These are phyloP conservation scores for Chymomyza caudatula DNA, from an alignment of 2,888 invertebrate species.

Conservation along the genomic window DNA sequence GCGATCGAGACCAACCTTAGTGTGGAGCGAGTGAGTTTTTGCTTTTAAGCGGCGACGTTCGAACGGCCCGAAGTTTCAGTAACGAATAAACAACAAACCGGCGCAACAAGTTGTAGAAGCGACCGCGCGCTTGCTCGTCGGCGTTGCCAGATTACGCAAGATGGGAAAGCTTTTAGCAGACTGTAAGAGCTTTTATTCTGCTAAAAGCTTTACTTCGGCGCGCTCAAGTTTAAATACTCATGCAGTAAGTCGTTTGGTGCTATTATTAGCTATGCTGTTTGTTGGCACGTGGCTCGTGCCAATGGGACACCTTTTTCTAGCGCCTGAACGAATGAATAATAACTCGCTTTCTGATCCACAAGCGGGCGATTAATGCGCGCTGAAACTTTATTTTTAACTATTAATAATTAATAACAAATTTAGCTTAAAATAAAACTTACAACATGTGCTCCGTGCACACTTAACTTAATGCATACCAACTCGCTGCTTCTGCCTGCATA, in stretches of 20 bases:
- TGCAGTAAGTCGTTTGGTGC: background rate
- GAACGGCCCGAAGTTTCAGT: slow-evolving; percentile 28
- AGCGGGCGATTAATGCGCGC: too few relatives aligned
- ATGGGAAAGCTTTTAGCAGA: background rate
- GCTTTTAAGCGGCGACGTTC: slow-evolving; percentile 19
- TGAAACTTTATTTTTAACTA: too few relatives aligned
- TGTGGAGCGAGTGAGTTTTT: background rate
- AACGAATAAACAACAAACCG: slow-evolving; percentile 48
- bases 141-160: slow-evolving; percentile 26
- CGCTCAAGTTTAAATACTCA: background rate
- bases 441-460: too few relatives aligned
- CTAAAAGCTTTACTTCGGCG: background rate
- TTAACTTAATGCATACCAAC: too few relatives aligned
- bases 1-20: slow-evolving; percentile 45
- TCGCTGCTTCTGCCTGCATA: too few relatives aligned
- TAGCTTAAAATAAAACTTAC: too few relatives aligned
- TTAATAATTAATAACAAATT: too few relatives aligned
- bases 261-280: too few relatives aligned
- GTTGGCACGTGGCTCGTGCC: too few relatives aligned
- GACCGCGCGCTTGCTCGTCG: slow-evolving; percentile 2
- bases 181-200: background rate
- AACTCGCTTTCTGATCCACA: too few relatives aligned
- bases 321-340: too few relatives aligned
- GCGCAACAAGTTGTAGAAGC: slow-evolving; percentile 52
- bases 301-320: too few relatives aligned